These are phyloP conservation scores for Potorous gilbertii DNA, from an alignment of 2,797 vertebrate species.

Conservation along the genomic window DNA sequence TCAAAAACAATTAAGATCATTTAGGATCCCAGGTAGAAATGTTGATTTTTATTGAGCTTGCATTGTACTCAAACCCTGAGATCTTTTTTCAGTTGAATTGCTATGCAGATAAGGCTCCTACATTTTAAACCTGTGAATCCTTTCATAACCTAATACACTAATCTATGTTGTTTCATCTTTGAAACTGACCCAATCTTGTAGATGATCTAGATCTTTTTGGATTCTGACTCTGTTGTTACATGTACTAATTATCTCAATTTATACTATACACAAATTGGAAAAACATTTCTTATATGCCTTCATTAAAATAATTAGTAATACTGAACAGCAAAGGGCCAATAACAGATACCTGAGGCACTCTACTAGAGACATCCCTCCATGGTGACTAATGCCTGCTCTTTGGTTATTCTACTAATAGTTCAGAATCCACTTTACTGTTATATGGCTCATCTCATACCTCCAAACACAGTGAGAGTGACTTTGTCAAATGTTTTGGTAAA, in stretches of 20 bases:
- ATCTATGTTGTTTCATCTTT: neutral
- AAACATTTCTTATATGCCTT: neutral
- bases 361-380: neutral
- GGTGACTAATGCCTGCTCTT: neutral
- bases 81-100: neutral
- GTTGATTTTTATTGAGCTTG: neutral
- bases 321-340: neutral
- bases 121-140: neutral
- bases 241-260: neutral
- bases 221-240: neutral
- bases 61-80: neutral
- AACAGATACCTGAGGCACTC: neutral
- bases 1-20: neutral
- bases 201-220: neutral
- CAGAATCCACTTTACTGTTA: neutral
- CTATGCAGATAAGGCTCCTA: neutral
- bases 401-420: neutral
- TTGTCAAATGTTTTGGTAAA: neutral
- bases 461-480: neutral
- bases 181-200: neutral
- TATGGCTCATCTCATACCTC: neutral
- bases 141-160: neutral
- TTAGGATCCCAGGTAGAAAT: neutral
- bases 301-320: neutral
- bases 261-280: neutral